phyloP scores from a whole-genome alignment of 2,888 invertebrate species.

The Emmelina monodactyla region DNA sequence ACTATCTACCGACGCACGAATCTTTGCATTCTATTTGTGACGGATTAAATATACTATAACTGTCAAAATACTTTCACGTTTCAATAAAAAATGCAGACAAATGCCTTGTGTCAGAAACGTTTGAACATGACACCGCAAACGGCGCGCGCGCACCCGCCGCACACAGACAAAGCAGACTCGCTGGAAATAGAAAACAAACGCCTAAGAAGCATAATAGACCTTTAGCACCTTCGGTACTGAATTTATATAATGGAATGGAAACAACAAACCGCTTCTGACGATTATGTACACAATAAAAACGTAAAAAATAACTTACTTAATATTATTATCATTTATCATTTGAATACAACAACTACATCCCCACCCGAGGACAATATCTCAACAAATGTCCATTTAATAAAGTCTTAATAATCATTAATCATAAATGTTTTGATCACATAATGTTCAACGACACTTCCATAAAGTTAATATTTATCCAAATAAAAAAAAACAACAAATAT shows the following conservation, averaged over 20 bases:
- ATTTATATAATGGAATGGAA: constrained; percentile 49
- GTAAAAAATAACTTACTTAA: constrained; percentile 68
- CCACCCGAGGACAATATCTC: constrained; percentile 55
- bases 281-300: constrained; percentile 62
- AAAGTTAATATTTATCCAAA: constrained; percentile 44
- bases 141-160: constrained; percentile 7
- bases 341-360: constrained; percentile 65
- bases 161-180: neutral
- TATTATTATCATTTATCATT: constrained; percentile 62
- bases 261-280: constrained; percentile 55
- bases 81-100: too few species aligned
- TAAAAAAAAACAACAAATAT: constrained; percentile 46
- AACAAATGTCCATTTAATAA: constrained; percentile 62
- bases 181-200: constrained; percentile 25
- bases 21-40: too few species aligned
- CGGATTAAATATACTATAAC: too few species aligned
- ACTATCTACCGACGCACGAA: too few species aligned
- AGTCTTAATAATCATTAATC: constrained; percentile 59
- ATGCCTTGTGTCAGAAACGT: too few species aligned
- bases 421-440: constrained; percentile 58
- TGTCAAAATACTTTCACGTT: too few species aligned
- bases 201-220: constrained; percentile 61
- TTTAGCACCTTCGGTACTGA: constrained; percentile 61
- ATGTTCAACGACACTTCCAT: constrained; percentile 59
- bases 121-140: constrained; percentile 8